Conservation (phyloP, 2,888 invertebrate genomes). For the Chouioia cunea region DNA sequence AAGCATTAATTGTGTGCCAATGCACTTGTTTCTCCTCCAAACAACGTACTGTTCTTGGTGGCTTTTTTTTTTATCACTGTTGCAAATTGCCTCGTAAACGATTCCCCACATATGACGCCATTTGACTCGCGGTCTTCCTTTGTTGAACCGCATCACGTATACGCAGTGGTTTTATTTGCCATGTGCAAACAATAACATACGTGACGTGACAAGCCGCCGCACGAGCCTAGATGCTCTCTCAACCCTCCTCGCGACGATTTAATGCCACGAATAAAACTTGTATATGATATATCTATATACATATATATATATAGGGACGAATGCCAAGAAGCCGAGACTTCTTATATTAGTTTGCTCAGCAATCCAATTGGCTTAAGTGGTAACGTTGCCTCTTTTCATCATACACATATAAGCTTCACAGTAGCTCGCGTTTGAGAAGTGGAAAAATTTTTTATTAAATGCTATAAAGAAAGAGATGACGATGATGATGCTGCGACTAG, state of each 20-base stretch:
- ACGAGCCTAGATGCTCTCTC: background rate
- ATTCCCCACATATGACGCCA: too few relatives aligned
- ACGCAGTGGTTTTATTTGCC: too few relatives aligned
- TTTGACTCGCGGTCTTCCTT: too few relatives aligned
- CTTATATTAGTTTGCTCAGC: conserved; percentile 54
- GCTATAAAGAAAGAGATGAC: background rate
- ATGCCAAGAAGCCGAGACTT: conserved; percentile 2
- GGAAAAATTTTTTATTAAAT: conserved; percentile 38
- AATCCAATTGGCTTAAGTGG: conserved; percentile 57
- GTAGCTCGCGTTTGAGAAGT: background rate
- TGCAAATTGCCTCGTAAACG: too few relatives aligned
- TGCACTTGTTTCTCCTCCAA: too few relatives aligned
- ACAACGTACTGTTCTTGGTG: too few relatives aligned
- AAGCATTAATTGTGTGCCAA: too few relatives aligned
- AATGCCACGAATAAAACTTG: conserved; percentile 5
- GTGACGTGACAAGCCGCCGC: background rate
- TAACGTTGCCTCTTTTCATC: conserved; percentile 30
- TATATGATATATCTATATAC: too few relatives aligned
- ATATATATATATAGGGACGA: too few relatives aligned
- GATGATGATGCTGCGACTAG: background rate
- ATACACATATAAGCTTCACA: conserved; percentile 16
- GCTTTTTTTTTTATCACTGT: too few relatives aligned
- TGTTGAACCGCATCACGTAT: too few relatives aligned
- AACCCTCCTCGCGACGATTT: background rate
- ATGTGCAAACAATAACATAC: too few relatives aligned